Base-by-base conservation (phyloP, 2,888 invertebrate species). In the Melanophora roralis region DNA sequence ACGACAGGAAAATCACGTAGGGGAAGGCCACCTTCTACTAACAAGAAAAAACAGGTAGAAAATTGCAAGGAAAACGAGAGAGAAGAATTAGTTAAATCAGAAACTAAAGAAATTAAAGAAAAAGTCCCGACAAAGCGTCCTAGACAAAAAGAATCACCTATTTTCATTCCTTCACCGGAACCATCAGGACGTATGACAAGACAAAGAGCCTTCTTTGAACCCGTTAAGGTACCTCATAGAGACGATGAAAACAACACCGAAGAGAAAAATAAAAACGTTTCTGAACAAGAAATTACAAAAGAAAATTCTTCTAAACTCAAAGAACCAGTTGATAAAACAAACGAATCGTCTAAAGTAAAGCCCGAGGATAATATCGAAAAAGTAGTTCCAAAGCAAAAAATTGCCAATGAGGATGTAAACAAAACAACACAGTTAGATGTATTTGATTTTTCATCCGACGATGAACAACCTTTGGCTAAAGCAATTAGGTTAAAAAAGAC, bases 361-460 rank as follows among this genome's bases (percentile, higher is more conserved):
- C 9, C n/a, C 9, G 67, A 75, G 19, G 45, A 38, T 14, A 43
- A 7, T 32, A 27, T 78, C 9, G 64, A 60, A 14, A 45, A 62
- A 53, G 36, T 40, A 2, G 9, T 27, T 27, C 14, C 40, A 11
- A 67, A 59, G 36, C 40, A 60, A 2, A 1, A 0, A 1, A 4
- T 32, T 32, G 11, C 7, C 12, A 34, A 8, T 34, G 59, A 67
- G 8, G 68, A 64, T n/a, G 55, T 60, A 43, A 77, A 81, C 9
- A 85, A 86, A 19, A 73, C 79, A 32, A 82, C 84, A 23, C 84
- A 84, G 12, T 81, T 86, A 8, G 86, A 89, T 78, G 85, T 89
- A 19, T 89, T 89, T 68, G 89, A 89, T 57, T 92, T 91, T 83
- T 92, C 92, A 7, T 92, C 92, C 1, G 92, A 92, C 67, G 92